These are phyloP conservation scores for Solenodon paradoxus DNA, from an alignment of 2,113 vertebrate species.

Conservation along the genomic window DNA sequence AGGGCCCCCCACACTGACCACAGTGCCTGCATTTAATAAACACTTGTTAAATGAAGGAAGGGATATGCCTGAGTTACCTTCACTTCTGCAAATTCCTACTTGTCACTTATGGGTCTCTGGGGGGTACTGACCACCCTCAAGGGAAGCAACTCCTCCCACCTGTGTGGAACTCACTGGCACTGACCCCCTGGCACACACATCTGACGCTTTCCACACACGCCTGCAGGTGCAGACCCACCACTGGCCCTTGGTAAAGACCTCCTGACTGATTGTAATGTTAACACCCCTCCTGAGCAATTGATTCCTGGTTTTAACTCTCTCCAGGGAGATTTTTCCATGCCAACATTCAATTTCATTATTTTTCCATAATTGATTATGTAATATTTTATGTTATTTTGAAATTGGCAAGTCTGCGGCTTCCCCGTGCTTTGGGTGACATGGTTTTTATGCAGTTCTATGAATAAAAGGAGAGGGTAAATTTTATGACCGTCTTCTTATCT, in stretches of 20 bases:
- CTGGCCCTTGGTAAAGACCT: neutral
- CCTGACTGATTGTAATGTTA: neutral
- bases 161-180: neutral
- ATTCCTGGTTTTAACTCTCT: neutral
- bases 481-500: neutral
- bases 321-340: neutral
- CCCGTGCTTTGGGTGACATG: accelerated
- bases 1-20: too few species aligned
- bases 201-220: neutral
- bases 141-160: neutral
- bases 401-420: neutral
- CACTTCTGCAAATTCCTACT: neutral
- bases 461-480: neutral
- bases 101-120: too few species aligned
- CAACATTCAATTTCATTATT: neutral
- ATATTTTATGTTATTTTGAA: slow-evolving; percentile 32
- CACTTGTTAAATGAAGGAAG: neutral
- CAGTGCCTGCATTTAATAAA: neutral
- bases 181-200: accelerated
- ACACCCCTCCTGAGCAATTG: neutral
- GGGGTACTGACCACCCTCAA: too few species aligned
- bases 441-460: neutral
- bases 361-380: slow-evolving; percentile 10
- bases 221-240: accelerated
- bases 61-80: accelerated